phyloP scores from a whole-genome alignment of 1,140 invertebrate genomes.

The Lethrus apterus region DNA sequence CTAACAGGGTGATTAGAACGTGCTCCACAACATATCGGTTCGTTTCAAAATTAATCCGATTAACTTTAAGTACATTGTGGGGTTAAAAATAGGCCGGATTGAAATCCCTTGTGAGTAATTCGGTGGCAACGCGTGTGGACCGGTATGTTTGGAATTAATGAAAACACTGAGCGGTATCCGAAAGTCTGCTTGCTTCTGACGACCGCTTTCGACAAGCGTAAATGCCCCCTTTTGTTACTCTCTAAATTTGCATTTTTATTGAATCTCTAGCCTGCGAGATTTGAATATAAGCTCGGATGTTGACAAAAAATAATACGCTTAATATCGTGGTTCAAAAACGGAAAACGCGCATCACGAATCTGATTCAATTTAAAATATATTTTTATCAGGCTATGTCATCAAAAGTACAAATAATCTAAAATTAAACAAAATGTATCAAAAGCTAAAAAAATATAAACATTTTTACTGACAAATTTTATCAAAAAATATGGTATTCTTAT shows the following conservation, averaged over 20 bases:
- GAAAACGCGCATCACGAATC: too few relatives aligned
- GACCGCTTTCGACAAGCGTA: conserved; percentile 38
- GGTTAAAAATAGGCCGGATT: conserved; percentile 36
- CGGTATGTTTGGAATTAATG: conserved; percentile 40
- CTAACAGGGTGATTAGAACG: conserved; percentile 22
- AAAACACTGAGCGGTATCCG: conserved; percentile 32
- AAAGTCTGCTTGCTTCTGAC: conserved; percentile 22
- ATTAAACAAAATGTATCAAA: too few relatives aligned
- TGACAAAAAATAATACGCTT: conserved; percentile 38
- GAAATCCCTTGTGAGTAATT: conserved; percentile 39
- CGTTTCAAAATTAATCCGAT: conserved; percentile 38
- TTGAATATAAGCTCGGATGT: conserved; percentile 37
- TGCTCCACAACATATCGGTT: conserved; percentile 27
- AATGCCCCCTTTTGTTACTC: conserved; percentile 37
- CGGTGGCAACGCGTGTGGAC: conserved; percentile 35
- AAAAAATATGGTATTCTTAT: too few relatives aligned
- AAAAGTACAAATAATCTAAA: too few relatives aligned
- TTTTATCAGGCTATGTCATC: too few relatives aligned
- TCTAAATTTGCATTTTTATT: conserved; percentile 41
- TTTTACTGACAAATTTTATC: too few relatives aligned
- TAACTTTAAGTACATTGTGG: conserved; percentile 38
- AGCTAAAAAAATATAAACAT: too few relatives aligned
- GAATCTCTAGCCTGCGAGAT: conserved; percentile 38
- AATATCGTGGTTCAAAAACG: conserved; percentile 28
- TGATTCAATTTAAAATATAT: too few relatives aligned